phyloP scores from a whole-genome alignment of 1,140 invertebrate genomes.

The Brachionus rubens region DNA sequence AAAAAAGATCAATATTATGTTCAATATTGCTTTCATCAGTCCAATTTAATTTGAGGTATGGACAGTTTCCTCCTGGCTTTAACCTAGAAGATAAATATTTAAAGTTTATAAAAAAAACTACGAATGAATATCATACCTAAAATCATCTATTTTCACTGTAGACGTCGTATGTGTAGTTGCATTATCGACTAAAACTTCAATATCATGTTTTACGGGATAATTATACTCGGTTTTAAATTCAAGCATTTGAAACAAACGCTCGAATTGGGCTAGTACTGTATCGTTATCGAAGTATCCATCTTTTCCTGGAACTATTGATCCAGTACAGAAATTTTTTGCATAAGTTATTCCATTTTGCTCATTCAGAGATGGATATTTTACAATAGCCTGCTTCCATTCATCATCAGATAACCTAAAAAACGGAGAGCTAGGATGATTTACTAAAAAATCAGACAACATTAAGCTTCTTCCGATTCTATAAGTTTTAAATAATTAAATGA shows the following conservation, averaged over 20 bases:
- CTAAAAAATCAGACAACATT: slow-evolving; percentile 7
- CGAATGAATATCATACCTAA: background rate
- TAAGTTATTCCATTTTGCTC: background rate
- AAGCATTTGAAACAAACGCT: background rate
- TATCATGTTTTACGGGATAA: background rate
- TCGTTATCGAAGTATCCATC: background rate
- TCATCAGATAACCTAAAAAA: background rate
- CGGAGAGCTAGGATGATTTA: background rate
- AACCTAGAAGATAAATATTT: background rate
- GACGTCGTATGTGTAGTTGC: background rate
- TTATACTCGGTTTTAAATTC: slow-evolving; percentile 1
- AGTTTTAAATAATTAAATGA: background rate
- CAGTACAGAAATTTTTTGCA: slow-evolving; percentile 15
- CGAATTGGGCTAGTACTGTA: background rate
- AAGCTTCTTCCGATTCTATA: slow-evolving; percentile 1
- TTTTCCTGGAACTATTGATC: slow-evolving; percentile 8
- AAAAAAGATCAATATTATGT: background rate
- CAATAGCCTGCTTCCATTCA: background rate
- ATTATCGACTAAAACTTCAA: background rate
- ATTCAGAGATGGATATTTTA: background rate
- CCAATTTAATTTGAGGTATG: background rate
- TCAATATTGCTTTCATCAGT: background rate
- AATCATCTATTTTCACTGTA: slow-evolving; percentile 2
- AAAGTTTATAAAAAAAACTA: background rate
- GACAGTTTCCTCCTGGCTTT: background rate